phyloP scores from a whole-genome alignment of 2,797 vertebrate species.

The Trachurus trachurus region DNA sequence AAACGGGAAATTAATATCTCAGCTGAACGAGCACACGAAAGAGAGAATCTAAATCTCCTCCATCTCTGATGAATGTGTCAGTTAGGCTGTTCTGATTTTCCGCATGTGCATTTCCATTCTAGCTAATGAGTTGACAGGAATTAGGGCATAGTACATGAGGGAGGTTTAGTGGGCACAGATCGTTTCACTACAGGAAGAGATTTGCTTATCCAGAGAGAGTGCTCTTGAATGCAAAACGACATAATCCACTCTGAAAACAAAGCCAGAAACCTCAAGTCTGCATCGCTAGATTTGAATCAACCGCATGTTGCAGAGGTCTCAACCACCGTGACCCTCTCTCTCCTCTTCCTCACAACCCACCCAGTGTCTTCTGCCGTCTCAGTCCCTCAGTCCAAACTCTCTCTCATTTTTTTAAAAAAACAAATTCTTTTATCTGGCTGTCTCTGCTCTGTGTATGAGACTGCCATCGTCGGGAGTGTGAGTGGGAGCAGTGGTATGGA shows the following conservation, averaged over 20 bases:
- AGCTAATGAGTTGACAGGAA: slow-evolving; percentile 77
- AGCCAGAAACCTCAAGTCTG: slow-evolving; percentile 32
- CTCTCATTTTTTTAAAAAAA: slow-evolving; percentile 13
- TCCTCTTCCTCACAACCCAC: slow-evolving; percentile 32
- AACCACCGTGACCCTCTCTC: slow-evolving; percentile 28
- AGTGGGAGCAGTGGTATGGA: slow-evolving; percentile 69
- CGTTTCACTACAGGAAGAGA: slow-evolving; percentile 63
- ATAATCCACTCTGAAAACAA: slow-evolving; percentile 47
- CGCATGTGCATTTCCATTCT: slow-evolving; percentile 55
- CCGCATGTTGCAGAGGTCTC: slow-evolving; percentile 41
- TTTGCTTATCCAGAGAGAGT: slow-evolving; percentile 57
- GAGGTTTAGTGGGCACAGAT: slow-evolving; percentile 62
- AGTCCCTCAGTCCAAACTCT: neutral
- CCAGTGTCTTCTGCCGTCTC: slow-evolving; percentile 52
- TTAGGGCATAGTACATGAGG: slow-evolving; percentile 64
- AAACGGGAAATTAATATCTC: slow-evolving; percentile 18
- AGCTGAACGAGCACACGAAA: neutral
- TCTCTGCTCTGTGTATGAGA: slow-evolving; percentile 53
- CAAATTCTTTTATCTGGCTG: slow-evolving; percentile 21
- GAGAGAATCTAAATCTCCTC: slow-evolving; percentile 7
- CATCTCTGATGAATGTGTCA: slow-evolving; percentile 40
- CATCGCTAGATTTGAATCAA: slow-evolving; percentile 26
- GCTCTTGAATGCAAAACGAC: slow-evolving; percentile 36
- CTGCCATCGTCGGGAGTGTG: slow-evolving; percentile 56
- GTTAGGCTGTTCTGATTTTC: slow-evolving; percentile 46